phyloP scores from a whole-genome alignment of 1,140 invertebrate species.

The Camponotus vicinus region DNA sequence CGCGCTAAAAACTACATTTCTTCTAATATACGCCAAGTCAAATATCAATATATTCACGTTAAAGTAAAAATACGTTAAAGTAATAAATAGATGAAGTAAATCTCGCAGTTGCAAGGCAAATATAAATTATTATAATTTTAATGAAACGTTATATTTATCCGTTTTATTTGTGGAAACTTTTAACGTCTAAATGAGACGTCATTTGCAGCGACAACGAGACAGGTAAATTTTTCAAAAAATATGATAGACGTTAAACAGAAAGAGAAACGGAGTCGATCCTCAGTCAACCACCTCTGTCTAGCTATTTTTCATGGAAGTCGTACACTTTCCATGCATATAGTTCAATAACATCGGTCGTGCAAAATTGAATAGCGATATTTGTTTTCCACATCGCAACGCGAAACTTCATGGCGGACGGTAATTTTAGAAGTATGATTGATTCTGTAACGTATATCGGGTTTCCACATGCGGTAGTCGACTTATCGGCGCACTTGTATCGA shows the following conservation, averaged over 20 bases:
- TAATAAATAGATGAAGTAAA: neutral
- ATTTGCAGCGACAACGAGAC: neutral
- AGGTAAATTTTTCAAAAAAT: neutral
- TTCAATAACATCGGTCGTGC: neutral
- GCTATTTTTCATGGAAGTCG: conserved; percentile 29
- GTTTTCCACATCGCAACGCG: conserved; percentile 48
- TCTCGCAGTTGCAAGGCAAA: neutral
- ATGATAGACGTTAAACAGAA: neutral
- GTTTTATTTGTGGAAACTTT: neutral
- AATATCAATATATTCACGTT: neutral
- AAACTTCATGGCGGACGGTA: conserved; percentile 45
- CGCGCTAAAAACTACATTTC: neutral
- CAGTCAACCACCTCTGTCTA: neutral
- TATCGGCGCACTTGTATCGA: conserved; percentile 59
- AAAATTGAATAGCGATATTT: conserved; percentile 57
- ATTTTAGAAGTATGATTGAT: conserved; percentile 63
- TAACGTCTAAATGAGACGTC: neutral
- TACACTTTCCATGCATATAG: conserved; percentile 21
- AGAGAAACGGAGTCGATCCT: conserved; percentile 1
- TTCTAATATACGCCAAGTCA: neutral
- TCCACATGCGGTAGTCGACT: conserved; percentile 26
- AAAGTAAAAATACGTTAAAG: neutral
- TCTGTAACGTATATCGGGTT: conserved; percentile 50
- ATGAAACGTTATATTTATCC: neutral
- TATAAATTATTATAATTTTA: conserved; percentile 5